Percentiles rank a stretch among this genome's conserved stretches.
phyloP scores from a whole-genome alignment of 2,113 vertebrate species.

The Dolichotis patagonum region DNA sequence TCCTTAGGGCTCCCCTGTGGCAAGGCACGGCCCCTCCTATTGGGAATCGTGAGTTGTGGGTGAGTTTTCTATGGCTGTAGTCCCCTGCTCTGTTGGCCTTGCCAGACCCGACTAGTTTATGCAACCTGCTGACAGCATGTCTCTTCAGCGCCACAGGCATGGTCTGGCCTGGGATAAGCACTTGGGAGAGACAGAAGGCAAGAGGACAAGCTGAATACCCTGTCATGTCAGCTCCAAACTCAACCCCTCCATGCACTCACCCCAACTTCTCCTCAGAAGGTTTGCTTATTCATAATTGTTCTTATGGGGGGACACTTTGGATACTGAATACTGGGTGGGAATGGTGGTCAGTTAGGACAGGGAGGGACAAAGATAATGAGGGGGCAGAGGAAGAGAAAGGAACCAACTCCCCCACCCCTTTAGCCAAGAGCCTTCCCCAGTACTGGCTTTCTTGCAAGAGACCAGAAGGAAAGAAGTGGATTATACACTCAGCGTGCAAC shows the following conservation, averaged over 20 bases:
- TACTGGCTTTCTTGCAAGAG: neutral
- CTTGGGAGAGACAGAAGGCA: neutral
- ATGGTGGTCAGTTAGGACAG: neutral
- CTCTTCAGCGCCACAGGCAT: neutral
- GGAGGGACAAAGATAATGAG: neutral
- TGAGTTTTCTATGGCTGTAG: neutral
- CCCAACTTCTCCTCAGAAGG: neutral
- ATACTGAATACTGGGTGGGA: neutral
- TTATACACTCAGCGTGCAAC: neutral
- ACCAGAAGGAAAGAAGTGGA: neutral
- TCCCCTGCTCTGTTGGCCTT: neutral
- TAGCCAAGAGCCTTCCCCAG: neutral
- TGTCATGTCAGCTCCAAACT: neutral
- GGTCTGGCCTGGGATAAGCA: neutral
- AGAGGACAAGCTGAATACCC: neutral
- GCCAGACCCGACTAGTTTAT: neutral
- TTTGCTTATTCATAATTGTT: neutral
- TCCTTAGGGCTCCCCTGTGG: neutral
- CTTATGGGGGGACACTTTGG: neutral
- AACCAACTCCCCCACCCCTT: neutral
- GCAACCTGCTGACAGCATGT: neutral
- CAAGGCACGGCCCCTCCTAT: rapidly evolving
- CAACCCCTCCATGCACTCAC: too few relatives aligned
- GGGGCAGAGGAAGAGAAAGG: neutral
- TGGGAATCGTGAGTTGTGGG: neutral